Base-by-base conservation (phyloP, 37 sponge, comb jelly and placozoan genomes). In the Beroe forskalii region DNA sequence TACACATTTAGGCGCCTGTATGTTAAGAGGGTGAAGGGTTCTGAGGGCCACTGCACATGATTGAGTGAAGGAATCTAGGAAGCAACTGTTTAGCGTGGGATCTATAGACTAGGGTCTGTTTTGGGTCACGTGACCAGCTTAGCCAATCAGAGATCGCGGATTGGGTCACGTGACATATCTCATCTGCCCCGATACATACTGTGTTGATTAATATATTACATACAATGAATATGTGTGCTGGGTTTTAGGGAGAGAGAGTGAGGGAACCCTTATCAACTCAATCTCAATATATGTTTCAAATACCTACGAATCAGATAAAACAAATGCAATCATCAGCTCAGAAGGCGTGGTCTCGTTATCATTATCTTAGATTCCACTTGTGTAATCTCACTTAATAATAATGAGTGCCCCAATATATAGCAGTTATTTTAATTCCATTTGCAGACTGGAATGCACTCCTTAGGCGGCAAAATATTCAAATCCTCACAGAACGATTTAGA, bases 41-140 rank as follows among this genome's bases (percentile, higher is more conserved):
- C 55, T 48, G 12, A 48, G 55, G 55, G 55, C n/a, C n/a, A n/a
- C n/a, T n/a, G n/a, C n/a, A n/a, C n/a, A n/a, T 48, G 55, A 48
- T 48, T 48, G 55, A 48, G 55, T 48, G 72, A 69, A 32, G 72
- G 72, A 27, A 69, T 69, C 33, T 69, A 69, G 72, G 72, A 69
- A 69, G 72, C 72, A 69, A 33, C 72, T 69, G 32, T 69, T 69
- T 69, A 69, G 32, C 32, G 72, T 69, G 72, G 32, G 72, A 69
- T 69, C 39, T 32, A 32, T 69, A 69, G 72, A 69, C 72, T 48
- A 12, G 12, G 55, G 55, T 48, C 55, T 48, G 55, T 48, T 12
- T 12, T 17, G 55, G 55, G 55, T 48, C 55, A 48, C 55, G 55
- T 48, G 55, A 48, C 12, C 12, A 17, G 12, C 12, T 12, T 12